These are phyloP conservation scores for Drosophila percnosoma DNA, from an alignment of 2,888 invertebrate genomes.

Conservation along the genomic window DNA sequence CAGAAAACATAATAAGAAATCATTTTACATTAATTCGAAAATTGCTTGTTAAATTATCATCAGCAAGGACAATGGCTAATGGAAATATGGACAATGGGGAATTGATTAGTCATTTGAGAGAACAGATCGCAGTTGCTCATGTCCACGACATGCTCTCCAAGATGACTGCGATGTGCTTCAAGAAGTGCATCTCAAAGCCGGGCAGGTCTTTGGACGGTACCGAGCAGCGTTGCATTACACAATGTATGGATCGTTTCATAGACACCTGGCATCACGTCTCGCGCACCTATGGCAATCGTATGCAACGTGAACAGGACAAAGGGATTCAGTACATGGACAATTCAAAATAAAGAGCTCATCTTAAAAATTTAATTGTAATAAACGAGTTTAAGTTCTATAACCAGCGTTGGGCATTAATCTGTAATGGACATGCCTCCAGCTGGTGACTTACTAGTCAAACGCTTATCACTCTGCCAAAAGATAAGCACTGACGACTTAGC, in stretches of 20 bases:
- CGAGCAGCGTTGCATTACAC: conserved; percentile 95
- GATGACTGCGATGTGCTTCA: conserved; percentile 99
- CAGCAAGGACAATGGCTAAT: conserved; percentile 79
- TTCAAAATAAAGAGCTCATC: conserved; percentile 21
- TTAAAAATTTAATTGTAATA: conserved; percentile 31
- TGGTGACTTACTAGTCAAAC: not conserved
- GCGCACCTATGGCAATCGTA: conserved; percentile 93
- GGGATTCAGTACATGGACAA: conserved; percentile 13
- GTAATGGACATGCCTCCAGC: not conserved
- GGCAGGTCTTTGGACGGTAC: conserved; percentile 94
- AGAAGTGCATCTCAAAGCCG: conserved; percentile 96
- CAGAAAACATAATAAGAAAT: not conserved
- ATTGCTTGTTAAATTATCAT: conserved; percentile 32
- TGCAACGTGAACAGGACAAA: conserved; percentile 89
- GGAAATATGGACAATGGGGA: conserved; percentile 91
- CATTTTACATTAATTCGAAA: conserved; percentile 23
- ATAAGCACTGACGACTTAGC: conserved; percentile 46
- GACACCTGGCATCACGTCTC: conserved; percentile 98
- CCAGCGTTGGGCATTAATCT: conserved; percentile 9
- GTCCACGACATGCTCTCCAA: conserved; percentile 95
- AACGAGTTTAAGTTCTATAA: conserved; percentile 1
- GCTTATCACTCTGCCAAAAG: conserved; percentile 39
- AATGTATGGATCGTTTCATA: conserved; percentile 99
- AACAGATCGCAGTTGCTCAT: conserved; percentile 96
- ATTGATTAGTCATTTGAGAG: conserved; percentile 96